Evolutionary conservation across 2,797 vertebrate genomes (phyloP), one percentile per base, ranked within the genome.

Genomic region (Anas georgica): DNA sequence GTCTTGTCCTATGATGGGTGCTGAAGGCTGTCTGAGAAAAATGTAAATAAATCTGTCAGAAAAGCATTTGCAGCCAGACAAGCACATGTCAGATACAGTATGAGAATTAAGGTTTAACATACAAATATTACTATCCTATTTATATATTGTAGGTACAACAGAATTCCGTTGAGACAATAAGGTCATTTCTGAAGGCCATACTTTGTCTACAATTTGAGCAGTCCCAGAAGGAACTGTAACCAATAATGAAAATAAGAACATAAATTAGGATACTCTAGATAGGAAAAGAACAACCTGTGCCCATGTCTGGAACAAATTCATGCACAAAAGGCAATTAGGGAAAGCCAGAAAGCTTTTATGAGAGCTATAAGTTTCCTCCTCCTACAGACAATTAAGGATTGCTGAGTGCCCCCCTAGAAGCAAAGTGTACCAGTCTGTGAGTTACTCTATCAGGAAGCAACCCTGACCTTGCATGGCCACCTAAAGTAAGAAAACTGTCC

Each of bases 81-180:
- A 10, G 6, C 11, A 83, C 6, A 62, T 77, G 31, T 64, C 35
- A 54, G 91, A 81, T 29, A 35, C 14, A 74, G 76, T 78, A 35
- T 37, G 22, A 64, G 39, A 74, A 43, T 52, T 83, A 70, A 69
- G 39, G 62, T 82, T 50, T 55, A 82, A 12, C 43, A 39, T 10
- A n/a, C 64, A 70, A 77, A 54, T 78, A 60, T 43, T 31, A 9
- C 6, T 52, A 22, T 54, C 22, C 16, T n/a, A 21, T 31, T 84
- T 9, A 11, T 28, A 64, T 31, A 46, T 11, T n/a, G 6, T 25
- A 22, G 8, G 4, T 64, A 58, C 12, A 75, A 46, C 1, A 0
- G 3, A 80, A 43, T 52, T 23, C 10, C 50, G 37, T 3, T 59
- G 35, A 83, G 28, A 45, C 9, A 37, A n/a, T 23, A 31, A 60